These are phyloP conservation scores for Sebastes cheni DNA, from an alignment of 2,797 vertebrate genomes.

Conservation along the genomic window DNA sequence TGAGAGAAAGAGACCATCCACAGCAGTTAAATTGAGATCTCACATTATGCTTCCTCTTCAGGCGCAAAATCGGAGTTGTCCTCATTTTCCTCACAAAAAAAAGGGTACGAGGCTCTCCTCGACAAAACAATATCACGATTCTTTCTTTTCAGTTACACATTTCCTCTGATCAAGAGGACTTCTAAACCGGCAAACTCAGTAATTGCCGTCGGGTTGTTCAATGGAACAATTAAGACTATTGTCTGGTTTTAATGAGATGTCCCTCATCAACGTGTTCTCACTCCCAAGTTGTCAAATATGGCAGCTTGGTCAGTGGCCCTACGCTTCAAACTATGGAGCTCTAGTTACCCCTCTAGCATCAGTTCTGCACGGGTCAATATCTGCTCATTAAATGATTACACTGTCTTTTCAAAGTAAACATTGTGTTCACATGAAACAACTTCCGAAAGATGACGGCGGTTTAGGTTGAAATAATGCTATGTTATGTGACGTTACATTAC, in stretches of 20 bases:
- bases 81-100: slow-evolving; percentile 4
- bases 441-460: neutral
- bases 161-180: neutral
- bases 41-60: slow-evolving; percentile 1
- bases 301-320: neutral
- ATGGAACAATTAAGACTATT: slow-evolving; percentile 4
- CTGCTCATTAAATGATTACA: neutral
- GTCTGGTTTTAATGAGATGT: slow-evolving; percentile 28
- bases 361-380: neutral
- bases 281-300: neutral
- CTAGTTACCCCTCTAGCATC: neutral
- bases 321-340: neutral
- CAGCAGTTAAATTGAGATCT: neutral
- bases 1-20: neutral
- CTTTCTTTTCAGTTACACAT: neutral
- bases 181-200: neutral
- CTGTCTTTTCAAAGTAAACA: neutral
- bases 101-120: neutral
- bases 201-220: neutral
- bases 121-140: neutral
- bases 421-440: no score
- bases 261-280: neutral
- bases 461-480: neutral
- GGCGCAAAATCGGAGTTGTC: neutral
- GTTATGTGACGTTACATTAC: no score